phyloP scores from a whole-genome alignment of 2,888 invertebrate genomes.

The Hecatera dysodea region DNA sequence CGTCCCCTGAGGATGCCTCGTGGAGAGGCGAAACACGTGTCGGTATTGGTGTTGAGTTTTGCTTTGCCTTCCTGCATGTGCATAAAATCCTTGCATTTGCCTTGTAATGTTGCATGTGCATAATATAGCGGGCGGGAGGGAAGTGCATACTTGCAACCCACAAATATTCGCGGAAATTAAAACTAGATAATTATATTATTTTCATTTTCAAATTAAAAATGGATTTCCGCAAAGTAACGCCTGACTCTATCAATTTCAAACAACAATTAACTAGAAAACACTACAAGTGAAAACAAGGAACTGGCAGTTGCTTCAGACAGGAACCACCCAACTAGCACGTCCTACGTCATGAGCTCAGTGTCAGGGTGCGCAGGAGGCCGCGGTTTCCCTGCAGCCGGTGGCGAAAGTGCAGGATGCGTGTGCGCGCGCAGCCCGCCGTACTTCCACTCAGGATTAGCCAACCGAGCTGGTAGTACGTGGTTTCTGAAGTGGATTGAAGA shows the following conservation, averaged over 20 bases:
- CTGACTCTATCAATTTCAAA: background rate
- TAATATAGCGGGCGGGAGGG: too few relatives aligned
- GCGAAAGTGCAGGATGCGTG: conserved; percentile 45
- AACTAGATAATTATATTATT: too few relatives aligned
- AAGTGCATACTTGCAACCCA: too few relatives aligned
- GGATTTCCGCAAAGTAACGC: too few relatives aligned
- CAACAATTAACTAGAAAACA: conserved; percentile 34
- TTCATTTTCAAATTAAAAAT: too few relatives aligned
- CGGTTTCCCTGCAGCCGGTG: conserved; percentile 61
- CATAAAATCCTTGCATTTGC: too few relatives aligned
- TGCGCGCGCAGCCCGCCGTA: conserved; percentile 30
- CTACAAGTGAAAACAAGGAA: conserved; percentile 60
- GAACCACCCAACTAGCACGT: conserved; percentile 42
- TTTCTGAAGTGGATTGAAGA: conserved; percentile 31
- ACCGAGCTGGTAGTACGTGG: conserved; percentile 45
- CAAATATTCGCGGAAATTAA: too few relatives aligned
- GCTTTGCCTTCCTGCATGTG: too few relatives aligned
- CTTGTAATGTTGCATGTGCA: too few relatives aligned
- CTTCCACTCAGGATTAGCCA: conserved; percentile 54
- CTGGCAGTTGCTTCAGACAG: conserved; percentile 46
- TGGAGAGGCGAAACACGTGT: too few relatives aligned
- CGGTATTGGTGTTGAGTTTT: too few relatives aligned
- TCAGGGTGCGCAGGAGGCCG: conserved; percentile 50
- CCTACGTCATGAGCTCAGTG: conserved; percentile 32
- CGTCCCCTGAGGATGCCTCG: too few relatives aligned